Evolutionary conservation across 2,888 invertebrate species (phyloP).

Genomic region (Drosophila infuscata): DNA sequence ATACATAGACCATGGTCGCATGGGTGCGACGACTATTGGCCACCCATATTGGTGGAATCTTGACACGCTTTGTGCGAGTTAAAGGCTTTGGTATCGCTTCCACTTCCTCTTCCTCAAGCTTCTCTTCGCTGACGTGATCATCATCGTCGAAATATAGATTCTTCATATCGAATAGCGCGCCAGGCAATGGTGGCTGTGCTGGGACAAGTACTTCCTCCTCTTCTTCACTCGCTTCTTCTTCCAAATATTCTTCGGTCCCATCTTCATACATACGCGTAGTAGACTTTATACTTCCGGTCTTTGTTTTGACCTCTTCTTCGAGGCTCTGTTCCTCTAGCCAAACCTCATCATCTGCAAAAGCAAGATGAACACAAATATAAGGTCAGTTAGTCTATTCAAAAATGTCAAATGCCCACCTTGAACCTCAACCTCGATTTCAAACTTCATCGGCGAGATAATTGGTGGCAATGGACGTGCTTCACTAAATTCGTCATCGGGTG

Average conservation of each 20-base stretch:
- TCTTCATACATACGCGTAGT: constrained; percentile 24
- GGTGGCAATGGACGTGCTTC: constrained; percentile 72
- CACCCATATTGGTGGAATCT: constrained; percentile 87
- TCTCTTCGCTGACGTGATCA: constrained; percentile 36
- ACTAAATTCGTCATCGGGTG: constrained; percentile 66
- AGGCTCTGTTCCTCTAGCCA: constrained; percentile 68
- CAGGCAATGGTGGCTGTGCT: constrained; percentile 23
- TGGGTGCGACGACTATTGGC: constrained; percentile 87
- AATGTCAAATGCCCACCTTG: constrained; percentile 49
- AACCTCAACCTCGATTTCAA: constrained; percentile 74
- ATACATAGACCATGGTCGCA: constrained; percentile 86
- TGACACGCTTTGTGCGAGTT: constrained; percentile 71
- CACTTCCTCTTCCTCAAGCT: constrained; percentile 56
- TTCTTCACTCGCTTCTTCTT: constrained; percentile 67
- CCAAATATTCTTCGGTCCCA: constrained; percentile 24
- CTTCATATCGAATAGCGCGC: constrained; percentile 57
- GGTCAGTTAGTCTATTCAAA: neutral
- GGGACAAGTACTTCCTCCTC: constrained; percentile 59
- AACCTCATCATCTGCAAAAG: constrained; percentile 66
- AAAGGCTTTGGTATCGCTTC: constrained; percentile 52
- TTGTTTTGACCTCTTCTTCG: constrained; percentile 52
- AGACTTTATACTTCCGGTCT: constrained; percentile 41
- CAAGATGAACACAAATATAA: neutral
- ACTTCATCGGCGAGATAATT: constrained; percentile 75
- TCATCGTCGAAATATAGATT: constrained; percentile 54